Evolutionary conservation across 2,113 vertebrate species (phyloP), one percentile per base, ranked within the genome.

Genomic region (Sardina pilchardus): DNA sequence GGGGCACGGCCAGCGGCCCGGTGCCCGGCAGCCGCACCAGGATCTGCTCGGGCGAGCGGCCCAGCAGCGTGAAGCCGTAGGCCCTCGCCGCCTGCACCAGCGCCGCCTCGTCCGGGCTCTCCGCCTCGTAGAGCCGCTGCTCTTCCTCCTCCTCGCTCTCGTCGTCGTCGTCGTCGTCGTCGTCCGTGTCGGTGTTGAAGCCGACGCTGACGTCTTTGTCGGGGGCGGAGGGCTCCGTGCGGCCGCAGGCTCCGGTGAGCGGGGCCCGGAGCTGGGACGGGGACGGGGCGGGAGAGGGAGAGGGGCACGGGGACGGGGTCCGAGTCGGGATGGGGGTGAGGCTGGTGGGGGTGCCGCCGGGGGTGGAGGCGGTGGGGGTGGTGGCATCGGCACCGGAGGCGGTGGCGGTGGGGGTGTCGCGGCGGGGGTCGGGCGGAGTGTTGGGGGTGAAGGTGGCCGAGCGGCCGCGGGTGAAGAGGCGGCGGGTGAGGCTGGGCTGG

Each of bases 11-110:
- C 85, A 98, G 91, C 5, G 92, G 90, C 1, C 97, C 97, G 30
- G 97, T 81, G 42, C 96, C 94, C 0, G 94, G 93, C 0, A 99
- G 91, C n/a, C 97, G 94, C 88, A 99, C 96, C 39, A 94, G 90
- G 71, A 99, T 90, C 89, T 95, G 95, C 81, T 97, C 96, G 1
- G 96, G 94, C 2, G 95, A 96, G 84, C 97, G 96, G 2, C 95
- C 94, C 83, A 86, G 91, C 75, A 97, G 91, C 85, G 94, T 90
- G 89, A 95, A 97, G 0, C 88, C 94, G 83, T 97, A 97, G 47
- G 96, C 96, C 56, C 90, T 92, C 59, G 97, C 96, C 4, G 93
- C 97, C 47, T 93, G 94, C 71, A 96, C 92, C 3, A 96, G 88
- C 34, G 94, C 95, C 0, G 93, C 96, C 91, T 94, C 94, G 0